Evolutionary conservation across 1,140 invertebrate species (phyloP), one percentile per base, ranked within the genome.

Genomic region (Drosophila persimilis): DNA sequence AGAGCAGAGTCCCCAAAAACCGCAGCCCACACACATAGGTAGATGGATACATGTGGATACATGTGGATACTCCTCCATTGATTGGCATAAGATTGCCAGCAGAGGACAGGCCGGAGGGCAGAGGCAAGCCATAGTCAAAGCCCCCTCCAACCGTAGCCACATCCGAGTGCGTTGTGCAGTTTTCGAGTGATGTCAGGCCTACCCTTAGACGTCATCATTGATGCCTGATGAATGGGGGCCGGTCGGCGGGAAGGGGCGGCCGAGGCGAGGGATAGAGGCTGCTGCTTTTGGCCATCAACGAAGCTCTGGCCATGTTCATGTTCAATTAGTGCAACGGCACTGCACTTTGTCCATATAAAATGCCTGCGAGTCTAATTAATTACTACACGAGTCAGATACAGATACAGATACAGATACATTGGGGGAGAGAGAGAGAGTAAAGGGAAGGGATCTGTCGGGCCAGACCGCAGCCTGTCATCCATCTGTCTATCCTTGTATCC

Each of bases 361-460:
- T 89, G 83, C 83, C 83, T 88, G 75, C 78, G 64, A 88, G 83
- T 88, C 84, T 88, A 88, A 88, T 88, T 89, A 88, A 88, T 89
- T 83, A 83, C 72, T 51, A 67, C 54, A 63, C 62, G 60, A 72
- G 60, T 35, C 24, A 5, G 24, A 26, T 26, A 26, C 24, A 69
- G 55, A 56, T n/a, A n/a, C n/a, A n/a, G n/a, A n/a, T 56, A 52
- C 31, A 9, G 31, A 35, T 35, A 9, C 41, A 63, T 51, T 52
- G 20, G 20, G 17, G 24, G 26, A 66, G 17, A 43, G 29, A 2
- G 6, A 6, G 0, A 6, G 29, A 6, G n/a, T n/a, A n/a, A n/a
- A n/a, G 29, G 29, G 29, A 0, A 8, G 41, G 51, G 48, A 48
- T 55, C 63, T 39, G 66, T 57, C 35, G 41, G 44, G 29, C 67